Evolutionary conservation across 2,797 vertebrate genomes (phyloP), one percentile per base, ranked within the genome.

Genomic region (Bovichtus diacanthus): DNA sequence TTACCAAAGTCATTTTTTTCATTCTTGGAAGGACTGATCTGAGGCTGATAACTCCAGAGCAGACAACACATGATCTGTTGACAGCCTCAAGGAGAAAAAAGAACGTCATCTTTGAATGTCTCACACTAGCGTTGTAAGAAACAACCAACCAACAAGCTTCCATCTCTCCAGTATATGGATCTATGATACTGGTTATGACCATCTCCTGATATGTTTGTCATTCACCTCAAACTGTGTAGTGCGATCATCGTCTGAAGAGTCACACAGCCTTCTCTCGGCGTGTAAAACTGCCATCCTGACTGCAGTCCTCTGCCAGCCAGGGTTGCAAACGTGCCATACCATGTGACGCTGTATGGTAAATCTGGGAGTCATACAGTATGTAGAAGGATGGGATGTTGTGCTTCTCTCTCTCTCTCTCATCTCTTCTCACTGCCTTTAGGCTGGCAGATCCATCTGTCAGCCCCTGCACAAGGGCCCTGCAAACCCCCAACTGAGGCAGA

Each of bases 371-470:
- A 69, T 65, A 80, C 78, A 68, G 77, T 74, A 78, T 46, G 63
- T 46, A 81, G 80, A 89, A 70, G 67, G 66, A 89, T 83, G 69
- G 43, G 64, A 85, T 81, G 81, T 49, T 54, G 55, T 50, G 56
- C 73, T 78, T 70, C 73, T 74, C 53, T 49, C 51, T 74, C 53
- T 49, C 51, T 76, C 49, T 53, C 64, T 47, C 76, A 75, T 82
- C 71, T 79, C 76, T 76, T 73, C 79, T 56, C 62, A 18, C 83
- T 87, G 87, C 85, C 91, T 91, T 82, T 63, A 87, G 94, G 93
- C 92, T 70, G 89, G 53, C 68, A 77, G 86, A 91, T 95, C 93
- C 94, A 96, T 96, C 94, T 95, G 94, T 94, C 91, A 84, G 80
- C 74, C 65, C 87, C 87, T 87, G 91, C 90, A 82, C 85, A 84